Evolutionary conservation across 2,797 vertebrate species (phyloP), one percentile per base, ranked within the genome.

Genomic region (Chrosomus eos): DNA sequence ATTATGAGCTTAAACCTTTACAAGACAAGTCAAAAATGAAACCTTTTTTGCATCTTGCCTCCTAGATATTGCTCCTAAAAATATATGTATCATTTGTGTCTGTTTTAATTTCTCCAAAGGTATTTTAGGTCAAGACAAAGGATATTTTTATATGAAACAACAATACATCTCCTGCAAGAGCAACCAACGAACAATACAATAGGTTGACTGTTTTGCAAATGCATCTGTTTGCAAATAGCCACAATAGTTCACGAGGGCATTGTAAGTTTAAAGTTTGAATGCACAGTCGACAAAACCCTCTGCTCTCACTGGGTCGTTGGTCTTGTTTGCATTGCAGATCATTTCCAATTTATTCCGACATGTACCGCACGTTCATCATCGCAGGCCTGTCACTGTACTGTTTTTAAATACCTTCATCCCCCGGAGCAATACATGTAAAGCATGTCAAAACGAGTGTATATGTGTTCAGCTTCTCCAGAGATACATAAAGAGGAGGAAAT

Each of bases 261-360:
- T 11, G 62, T n/a, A 75, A 86, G 80, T 62, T 78, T 16, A 51
- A 60, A 66, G 72, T 80, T 64, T 85, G 9, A 79, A 82, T 28
- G 80, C 55, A 67, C 38, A 48, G 58, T 73, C 58, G 74, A 80
- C 81, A 71, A 67, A 80, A 75, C 76, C 6, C 36, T 31, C 70
- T 43, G 40, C 28, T 77, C 75, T 74, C 45, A 70, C 66, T 70
- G 51, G 72, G 74, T 75, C 48, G 26, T 86, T 82, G 87, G 82
- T 85, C 85, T 82, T 92, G 91, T 93, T 94, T 93, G 91, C 74
- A 81, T 93, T 93, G 89, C 91, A 91, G 90, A 91, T 94, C 90
- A 88, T 92, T 91, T 93, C 88, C 91, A 91, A 93, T 95, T 91
- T 91, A 88, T 91, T 93, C 92, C 90, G 84, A 90, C 92, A 93